Percentiles rank a stretch among this genome's conserved stretches.
Conservation (phyloP, 2,113 vertebrate genomes). For the Macaca mulatta region DNA sequence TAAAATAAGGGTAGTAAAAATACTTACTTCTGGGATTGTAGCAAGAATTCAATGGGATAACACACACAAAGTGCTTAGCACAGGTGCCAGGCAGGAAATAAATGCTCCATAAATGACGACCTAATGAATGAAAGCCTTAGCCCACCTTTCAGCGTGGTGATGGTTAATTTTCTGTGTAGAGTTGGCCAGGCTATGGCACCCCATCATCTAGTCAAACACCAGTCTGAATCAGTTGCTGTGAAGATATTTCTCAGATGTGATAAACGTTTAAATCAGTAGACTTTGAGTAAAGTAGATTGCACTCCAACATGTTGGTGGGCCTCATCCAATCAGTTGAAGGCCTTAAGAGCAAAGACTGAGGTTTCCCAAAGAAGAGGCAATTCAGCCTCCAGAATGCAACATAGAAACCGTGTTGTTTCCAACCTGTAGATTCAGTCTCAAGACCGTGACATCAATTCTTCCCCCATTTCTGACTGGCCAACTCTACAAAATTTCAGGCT, state of each 20-base stretch:
- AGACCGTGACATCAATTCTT: neutral
- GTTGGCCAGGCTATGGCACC: neutral
- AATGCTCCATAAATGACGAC: fast-evolving
- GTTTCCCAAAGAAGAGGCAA: neutral
- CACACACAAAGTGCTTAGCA: neutral
- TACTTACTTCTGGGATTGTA: neutral
- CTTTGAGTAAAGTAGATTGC: neutral
- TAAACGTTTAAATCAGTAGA: neutral
- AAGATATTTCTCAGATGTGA: neutral
- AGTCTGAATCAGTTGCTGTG: neutral
- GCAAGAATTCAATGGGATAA: neutral
- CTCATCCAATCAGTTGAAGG: neutral
- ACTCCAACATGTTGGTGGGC: neutral
- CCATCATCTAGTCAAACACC: neutral
- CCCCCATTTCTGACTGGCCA: neutral
- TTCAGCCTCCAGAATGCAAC: neutral
- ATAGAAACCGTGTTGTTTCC: neutral
- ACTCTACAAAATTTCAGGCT: neutral
- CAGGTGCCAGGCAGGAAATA: neutral
- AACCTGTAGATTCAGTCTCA: neutral
- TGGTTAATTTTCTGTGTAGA: neutral
- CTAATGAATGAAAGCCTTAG: neutral
- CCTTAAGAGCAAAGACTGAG: neutral
- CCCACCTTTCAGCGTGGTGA: neutral
- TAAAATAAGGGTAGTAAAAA: neutral